phyloP scores from a whole-genome alignment of 1,140 invertebrate genomes.

The Pygmarrhopalites habei region DNA sequence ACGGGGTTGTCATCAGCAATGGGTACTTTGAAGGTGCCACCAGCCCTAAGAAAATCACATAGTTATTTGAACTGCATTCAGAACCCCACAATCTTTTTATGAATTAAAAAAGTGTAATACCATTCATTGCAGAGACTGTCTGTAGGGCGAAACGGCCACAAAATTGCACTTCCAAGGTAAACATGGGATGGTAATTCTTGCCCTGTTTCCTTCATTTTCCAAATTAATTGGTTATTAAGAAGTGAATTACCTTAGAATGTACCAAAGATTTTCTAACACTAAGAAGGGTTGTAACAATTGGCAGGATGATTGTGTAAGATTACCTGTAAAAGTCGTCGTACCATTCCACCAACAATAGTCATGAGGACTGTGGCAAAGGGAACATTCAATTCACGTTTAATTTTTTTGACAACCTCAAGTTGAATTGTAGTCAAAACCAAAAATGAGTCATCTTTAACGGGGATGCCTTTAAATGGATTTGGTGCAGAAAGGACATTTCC shows the following conservation, averaged over 20 bases:
- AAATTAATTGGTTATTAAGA: too few species aligned
- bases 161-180: not conserved
- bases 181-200: not conserved
- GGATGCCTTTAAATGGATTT: not conserved
- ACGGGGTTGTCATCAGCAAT: not conserved
- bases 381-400: not conserved
- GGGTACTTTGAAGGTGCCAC: not conserved
- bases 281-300: too few species aligned
- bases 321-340: not conserved
- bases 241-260: too few species aligned
- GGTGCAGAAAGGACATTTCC: not conserved
- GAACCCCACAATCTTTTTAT: not conserved
- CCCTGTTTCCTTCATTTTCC: too few species aligned
- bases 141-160: not conserved
- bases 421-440: not conserved
- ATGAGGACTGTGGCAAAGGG: slow-evolving; percentile 2
- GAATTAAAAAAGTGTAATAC: not conserved
- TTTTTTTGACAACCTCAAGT: not conserved
- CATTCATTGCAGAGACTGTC: slow-evolving; percentile 1
- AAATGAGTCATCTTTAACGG: not conserved
- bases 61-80: not conserved
- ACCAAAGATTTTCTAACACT: too few species aligned
- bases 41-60: not conserved
- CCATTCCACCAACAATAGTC: not conserved
- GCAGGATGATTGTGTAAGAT: too few species aligned